Percentiles rank a stretch among this genome's conserved stretches.
phyloP scores from a whole-genome alignment of 1,140 invertebrate species.

The Sycobia sp. region DNA sequence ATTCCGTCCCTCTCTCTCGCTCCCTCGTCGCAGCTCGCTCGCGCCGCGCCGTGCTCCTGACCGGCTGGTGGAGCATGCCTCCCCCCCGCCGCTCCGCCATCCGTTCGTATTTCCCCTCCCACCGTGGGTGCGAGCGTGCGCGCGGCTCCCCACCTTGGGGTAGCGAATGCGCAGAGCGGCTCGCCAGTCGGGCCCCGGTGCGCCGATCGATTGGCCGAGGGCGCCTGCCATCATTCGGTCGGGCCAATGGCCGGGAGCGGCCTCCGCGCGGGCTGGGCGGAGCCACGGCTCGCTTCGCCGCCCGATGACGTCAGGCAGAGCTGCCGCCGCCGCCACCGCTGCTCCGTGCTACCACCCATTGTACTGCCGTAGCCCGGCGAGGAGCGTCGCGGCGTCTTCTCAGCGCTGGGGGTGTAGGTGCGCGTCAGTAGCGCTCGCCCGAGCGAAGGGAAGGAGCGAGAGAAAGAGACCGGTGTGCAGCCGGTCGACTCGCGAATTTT shows the following conservation, averaged over 20 bases:
- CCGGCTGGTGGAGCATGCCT: slow-evolving; percentile 37
- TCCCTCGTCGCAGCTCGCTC: slow-evolving; percentile 46
- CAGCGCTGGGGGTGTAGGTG: too few relatives aligned
- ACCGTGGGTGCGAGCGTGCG: neutral
- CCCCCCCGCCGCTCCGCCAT: slow-evolving; percentile 38
- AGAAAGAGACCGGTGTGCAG: too few relatives aligned
- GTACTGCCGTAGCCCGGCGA: too few relatives aligned
- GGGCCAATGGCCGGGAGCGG: slow-evolving; percentile 47
- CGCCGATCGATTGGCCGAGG: slow-evolving; percentile 55
- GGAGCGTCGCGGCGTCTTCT: too few relatives aligned
- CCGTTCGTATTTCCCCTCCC: slow-evolving; percentile 3
- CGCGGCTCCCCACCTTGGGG: neutral
- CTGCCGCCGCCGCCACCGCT: slow-evolving; percentile 44
- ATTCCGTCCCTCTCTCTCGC: slow-evolving; percentile 29
- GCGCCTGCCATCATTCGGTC: slow-evolving; percentile 57
- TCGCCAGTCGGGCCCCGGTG: slow-evolving; percentile 30
- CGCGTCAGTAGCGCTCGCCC: too few relatives aligned
- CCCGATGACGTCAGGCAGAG: slow-evolving; percentile 34
- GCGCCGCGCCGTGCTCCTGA: neutral
- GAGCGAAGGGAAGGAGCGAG: neutral
- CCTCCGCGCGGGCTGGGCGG: slow-evolving; percentile 34
- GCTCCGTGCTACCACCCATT: too few relatives aligned
- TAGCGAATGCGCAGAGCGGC: slow-evolving; percentile 40
- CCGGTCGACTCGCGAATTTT: too few relatives aligned
- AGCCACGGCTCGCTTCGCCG: too few relatives aligned